Evolutionary conservation across 2,797 vertebrate genomes (phyloP).

Genomic region (Petrocephalus sullivani): DNA sequence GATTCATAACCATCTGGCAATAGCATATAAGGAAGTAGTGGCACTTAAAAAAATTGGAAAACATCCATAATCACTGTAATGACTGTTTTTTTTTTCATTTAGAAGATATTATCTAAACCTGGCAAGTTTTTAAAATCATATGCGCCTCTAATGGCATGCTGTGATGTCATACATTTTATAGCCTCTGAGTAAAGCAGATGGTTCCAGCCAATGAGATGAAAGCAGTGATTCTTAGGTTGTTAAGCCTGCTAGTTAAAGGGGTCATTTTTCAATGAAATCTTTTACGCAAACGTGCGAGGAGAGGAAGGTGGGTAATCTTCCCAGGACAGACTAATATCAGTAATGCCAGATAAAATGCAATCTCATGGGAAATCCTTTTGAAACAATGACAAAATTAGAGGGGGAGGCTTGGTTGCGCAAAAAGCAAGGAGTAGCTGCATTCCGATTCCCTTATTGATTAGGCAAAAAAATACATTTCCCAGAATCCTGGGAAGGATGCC

Average conservation of each 20-base stretch:
- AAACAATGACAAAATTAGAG: not conserved
- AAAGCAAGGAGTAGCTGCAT: conserved; percentile 18
- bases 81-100: not conserved
- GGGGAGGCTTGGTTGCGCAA: conserved; percentile 10
- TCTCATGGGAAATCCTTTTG: not conserved
- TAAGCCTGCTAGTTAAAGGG: not conserved
- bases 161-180: not conserved
- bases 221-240: not conserved
- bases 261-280: not conserved
- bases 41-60: conserved; percentile 10
- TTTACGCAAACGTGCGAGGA: not conserved
- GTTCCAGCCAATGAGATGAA: conserved; percentile 7
- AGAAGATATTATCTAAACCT: not conserved
- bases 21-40: not conserved
- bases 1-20: not conserved
- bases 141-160: not conserved
- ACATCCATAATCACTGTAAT: not conserved
- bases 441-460: conserved; percentile 12
- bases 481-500: conserved; percentile 3
- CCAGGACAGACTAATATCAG: conserved; percentile 4
- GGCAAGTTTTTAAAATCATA: not conserved
- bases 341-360: conserved; percentile 5
- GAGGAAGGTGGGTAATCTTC: not conserved
- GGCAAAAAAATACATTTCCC: conserved; percentile 10
- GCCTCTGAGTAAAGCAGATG: not conserved